Conservation (phyloP, 2,113 vertebrate genomes). For the Tichodroma muraria region DNA sequence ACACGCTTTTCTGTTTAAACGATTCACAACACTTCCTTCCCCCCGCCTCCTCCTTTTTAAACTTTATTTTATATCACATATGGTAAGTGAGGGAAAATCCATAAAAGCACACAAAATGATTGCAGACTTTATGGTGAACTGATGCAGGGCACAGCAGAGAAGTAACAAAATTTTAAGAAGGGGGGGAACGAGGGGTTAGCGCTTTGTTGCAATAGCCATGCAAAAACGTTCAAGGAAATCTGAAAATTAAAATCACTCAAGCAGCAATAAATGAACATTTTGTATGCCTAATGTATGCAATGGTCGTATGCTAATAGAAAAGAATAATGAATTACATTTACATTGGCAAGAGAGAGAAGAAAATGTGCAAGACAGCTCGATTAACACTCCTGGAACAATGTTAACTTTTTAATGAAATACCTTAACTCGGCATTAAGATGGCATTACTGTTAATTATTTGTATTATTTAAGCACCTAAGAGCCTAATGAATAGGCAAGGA, state of each 20-base stretch:
- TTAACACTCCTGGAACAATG: constrained; percentile 21
- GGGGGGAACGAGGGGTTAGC: not conserved
- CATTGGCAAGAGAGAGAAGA: constrained; percentile 18
- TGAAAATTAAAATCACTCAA: constrained; percentile 49
- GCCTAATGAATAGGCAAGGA: constrained; percentile 20
- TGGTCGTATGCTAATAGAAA: constrained; percentile 43
- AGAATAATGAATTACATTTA: constrained; percentile 51
- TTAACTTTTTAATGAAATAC: constrained; percentile 59
- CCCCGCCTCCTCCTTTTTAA: not conserved
- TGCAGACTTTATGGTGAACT: not conserved
- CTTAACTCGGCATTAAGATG: constrained; percentile 12
- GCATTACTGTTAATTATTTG: constrained; percentile 59
- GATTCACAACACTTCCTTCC: not conserved
- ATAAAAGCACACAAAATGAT: not conserved
- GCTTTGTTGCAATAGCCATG: not conserved
- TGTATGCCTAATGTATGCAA: constrained; percentile 46
- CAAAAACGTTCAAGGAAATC: not conserved
- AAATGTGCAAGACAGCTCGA: constrained; percentile 34
- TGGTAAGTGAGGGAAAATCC: not conserved
- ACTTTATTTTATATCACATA: not conserved
- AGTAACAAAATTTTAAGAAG: not conserved
- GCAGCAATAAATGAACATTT: constrained; percentile 55
- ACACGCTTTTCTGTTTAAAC: not conserved
- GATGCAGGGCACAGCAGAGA: not conserved
- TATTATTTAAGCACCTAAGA: constrained; percentile 45